phyloP scores from a whole-genome alignment of 64 coral and sea anemone genomes.

The Stichodactyla mertensii region DNA sequence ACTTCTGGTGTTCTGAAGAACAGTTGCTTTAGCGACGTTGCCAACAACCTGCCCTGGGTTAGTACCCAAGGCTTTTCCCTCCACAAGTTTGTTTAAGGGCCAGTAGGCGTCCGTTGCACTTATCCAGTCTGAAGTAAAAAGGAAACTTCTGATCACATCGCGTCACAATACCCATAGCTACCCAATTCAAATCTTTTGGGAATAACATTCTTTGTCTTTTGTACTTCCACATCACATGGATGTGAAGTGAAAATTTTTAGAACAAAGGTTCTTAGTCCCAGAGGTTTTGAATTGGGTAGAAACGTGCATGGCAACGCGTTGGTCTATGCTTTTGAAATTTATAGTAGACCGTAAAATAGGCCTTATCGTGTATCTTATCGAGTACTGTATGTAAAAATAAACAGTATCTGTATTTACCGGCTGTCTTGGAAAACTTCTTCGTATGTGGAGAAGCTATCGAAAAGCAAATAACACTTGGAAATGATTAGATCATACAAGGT shows the following conservation, averaged over 20 bases:
- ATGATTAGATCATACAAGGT: too few relatives aligned
- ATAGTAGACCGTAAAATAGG: too few relatives aligned
- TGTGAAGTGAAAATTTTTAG: too few relatives aligned
- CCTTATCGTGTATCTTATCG: not conserved
- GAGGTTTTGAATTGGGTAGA: too few relatives aligned
- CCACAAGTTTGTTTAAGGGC: slow-evolving; percentile 50
- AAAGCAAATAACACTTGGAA: not conserved
- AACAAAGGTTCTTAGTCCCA: too few relatives aligned
- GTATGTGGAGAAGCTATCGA: not conserved
- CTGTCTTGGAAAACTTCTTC: not conserved
- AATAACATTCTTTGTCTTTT: too few relatives aligned
- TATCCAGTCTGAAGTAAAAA: slow-evolving; percentile 64
- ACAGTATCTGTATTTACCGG: not conserved
- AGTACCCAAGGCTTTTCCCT: slow-evolving; percentile 45
- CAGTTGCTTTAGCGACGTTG: slow-evolving; percentile 27
- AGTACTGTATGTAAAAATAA: not conserved
- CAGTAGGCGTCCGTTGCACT: slow-evolving; percentile 69
- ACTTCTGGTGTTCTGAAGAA: slow-evolving; percentile 6
- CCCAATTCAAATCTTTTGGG: too few relatives aligned
- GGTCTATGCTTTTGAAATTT: too few relatives aligned
- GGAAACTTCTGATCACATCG: not conserved
- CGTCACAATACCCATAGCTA: too few relatives aligned
- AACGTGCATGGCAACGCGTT: too few relatives aligned
- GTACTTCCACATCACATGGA: too few relatives aligned
- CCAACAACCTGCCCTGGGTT: slow-evolving; percentile 36